Base-by-base conservation (phyloP, 2,888 invertebrate species). In the Chaetogeoica ovagalla region DNA sequence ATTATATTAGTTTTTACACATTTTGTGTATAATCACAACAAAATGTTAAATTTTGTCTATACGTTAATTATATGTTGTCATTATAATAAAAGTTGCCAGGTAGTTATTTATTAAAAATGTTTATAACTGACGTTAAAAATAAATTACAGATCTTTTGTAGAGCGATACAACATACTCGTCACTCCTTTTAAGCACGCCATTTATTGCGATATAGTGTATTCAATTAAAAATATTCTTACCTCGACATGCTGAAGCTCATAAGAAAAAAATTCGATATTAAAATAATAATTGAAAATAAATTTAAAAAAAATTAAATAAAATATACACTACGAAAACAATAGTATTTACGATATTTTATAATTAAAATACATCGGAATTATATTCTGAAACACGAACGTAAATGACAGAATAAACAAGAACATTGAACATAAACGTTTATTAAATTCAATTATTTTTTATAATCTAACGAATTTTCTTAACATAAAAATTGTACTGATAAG, bases 151-250 rank as follows among this genome's bases (percentile, higher is more conserved):
- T 48, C 0, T 48, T 15, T 48, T 48, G 13, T 13, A 15, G 13
- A 11, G 11, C 11, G 48, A 48, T 48, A 48, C 11, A 43, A 5
- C 11, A 48, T 48, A 3, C 48, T 48, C 13, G 13, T 3, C 3
- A 13, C 13, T 13, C 3, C 48, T 15, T 48, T 1, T 15, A 48
- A 48, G 13, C 11, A 48, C 11, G 11, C 48, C 13, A 48, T 48
- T 13, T 13, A 48, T 48, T 48, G 13, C 11, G 13, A 48, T 48
- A 48, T 48, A 48, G 15, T 13, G 11, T 15, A 48, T 48, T 48
- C 48, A 15, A 65, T 17, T 3, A 55, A 65, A n/a, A 65, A n/a
- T 75, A 57, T 59, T 59, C 59, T 75, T 59, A 75, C 75, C 19
- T 48, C 30, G 75, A 23, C 66, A 75, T 75, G 39, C 66, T 66